Base-by-base conservation (phyloP, 2,113 vertebrate genomes). In the Planiliza haematocheilus region DNA sequence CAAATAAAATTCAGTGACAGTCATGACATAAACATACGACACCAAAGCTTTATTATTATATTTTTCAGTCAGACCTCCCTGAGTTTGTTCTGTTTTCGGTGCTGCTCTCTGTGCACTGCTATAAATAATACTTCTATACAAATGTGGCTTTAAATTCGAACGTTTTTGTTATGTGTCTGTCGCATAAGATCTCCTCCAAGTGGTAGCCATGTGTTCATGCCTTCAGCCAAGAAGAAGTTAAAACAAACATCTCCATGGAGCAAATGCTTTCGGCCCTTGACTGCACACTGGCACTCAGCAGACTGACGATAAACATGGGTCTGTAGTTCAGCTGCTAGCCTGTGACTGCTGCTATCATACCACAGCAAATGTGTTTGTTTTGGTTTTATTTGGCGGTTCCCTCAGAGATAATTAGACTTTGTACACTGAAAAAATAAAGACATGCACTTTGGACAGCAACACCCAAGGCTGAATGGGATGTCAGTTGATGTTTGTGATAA, bases 181-280 rank as follows among this genome's bases (percentile, higher is more conserved):
- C 1, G 13, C 59, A 50, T 14, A 30, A 53, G 18, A 48, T 75
- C 45, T 66, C 17, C 63, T 51, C 52, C 62, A 61, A 77, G 69
- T 78, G 78, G 82, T 73, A 59, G 70, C 75, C 84, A 88, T 76
- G 70, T 85, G 82, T 56, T 70, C 10, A 56, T 8, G 20, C 65
- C 66, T 87, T 58, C 63, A 68, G 46, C 67, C 38, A 51, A 68
- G 34, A 16, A 45, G 34, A 73, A 6, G 73, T 77, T 65, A 55
- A 87, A 79, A 86, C 77, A 83, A 85, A 87, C 74, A 68, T 55
- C 61, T 2, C 36, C 11, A 38, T 57, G 60, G 58, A 62, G 30
- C 53, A 69, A 75, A 79, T 43, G 20, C 75, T 38, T 39, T 9
- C 38, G 8, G 14, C 36, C 41, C 21, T 18, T 41, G 34, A 43